These are phyloP conservation scores for Myzus persicae DNA, from an alignment of 1,140 invertebrate species.

Conservation along the genomic window DNA sequence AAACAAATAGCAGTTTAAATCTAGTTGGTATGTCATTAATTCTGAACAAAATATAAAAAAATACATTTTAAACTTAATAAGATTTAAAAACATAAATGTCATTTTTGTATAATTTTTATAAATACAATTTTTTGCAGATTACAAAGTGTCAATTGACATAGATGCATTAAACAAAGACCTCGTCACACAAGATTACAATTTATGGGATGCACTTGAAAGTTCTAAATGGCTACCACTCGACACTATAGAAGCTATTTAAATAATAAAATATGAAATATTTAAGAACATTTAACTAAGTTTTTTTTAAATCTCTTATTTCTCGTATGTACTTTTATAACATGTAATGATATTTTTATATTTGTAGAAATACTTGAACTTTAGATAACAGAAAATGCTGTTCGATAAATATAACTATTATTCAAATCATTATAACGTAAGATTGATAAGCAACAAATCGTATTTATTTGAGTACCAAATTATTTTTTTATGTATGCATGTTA, in stretches of 20 bases:
- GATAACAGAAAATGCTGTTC: not conserved
- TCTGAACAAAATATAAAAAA: not conserved
- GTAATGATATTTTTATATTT: not conserved
- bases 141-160: conserved; percentile 75
- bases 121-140: conserved; percentile 69
- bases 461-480: no score
- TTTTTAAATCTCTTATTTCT: not conserved
- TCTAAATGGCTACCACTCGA: conserved; percentile 75
- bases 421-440: not conserved
- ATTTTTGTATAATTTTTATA: not conserved
- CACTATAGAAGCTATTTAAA: conserved; percentile 45
- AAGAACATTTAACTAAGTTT: not conserved
- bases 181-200: conserved; percentile 75
- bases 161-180: conserved; percentile 79
- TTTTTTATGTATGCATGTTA: not conserved
- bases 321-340: not conserved
- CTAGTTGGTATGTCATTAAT: conserved; percentile 20
- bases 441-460: not conserved
- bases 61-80: not conserved
- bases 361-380: not conserved
- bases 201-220: conserved; percentile 83
- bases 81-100: not conserved
- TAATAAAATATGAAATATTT: not conserved
- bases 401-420: no score
- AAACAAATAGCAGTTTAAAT: conserved; percentile 29